These are phyloP conservation scores for Stegastes partitus DNA, from an alignment of 2,113 vertebrate species.

Conservation along the genomic window DNA sequence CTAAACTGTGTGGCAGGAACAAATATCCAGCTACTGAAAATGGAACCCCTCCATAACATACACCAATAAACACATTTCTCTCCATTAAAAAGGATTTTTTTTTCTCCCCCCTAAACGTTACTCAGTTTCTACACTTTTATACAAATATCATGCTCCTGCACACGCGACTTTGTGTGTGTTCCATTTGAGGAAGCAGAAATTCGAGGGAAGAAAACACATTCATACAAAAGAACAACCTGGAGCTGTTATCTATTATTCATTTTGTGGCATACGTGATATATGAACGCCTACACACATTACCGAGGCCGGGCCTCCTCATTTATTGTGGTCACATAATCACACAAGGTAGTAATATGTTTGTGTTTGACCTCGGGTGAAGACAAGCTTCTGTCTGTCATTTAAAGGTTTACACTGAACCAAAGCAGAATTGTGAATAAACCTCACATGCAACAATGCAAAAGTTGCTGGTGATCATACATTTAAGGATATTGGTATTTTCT, in stretches of 20 bases:
- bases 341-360: slow-evolving; percentile 5
- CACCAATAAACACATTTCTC: too few relatives aligned
- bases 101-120: too few relatives aligned
- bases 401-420: neutral
- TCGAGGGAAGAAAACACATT: neutral
- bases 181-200: slow-evolving; percentile 7
- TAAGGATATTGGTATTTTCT: neutral
- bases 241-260: slow-evolving; percentile 58
- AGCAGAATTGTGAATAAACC: slow-evolving; percentile 15
- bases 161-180: neutral
- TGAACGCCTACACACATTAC: slow-evolving; percentile 42
- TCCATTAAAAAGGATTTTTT: too few relatives aligned
- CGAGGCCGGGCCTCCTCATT: neutral
- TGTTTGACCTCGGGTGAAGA: slow-evolving; percentile 21
- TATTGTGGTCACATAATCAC: slow-evolving; percentile 32
- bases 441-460: neutral
- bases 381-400: slow-evolving; percentile 12
- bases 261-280: slow-evolving; percentile 26
- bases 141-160: neutral
- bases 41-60: too few relatives aligned
- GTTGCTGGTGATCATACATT: neutral
- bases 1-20: too few relatives aligned
- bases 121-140: too few relatives aligned
- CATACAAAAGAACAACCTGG: slow-evolving; percentile 12
- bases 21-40: too few relatives aligned